Base-by-base conservation (phyloP, 2,888 invertebrate genomes). In the Tiphia femorata region DNA sequence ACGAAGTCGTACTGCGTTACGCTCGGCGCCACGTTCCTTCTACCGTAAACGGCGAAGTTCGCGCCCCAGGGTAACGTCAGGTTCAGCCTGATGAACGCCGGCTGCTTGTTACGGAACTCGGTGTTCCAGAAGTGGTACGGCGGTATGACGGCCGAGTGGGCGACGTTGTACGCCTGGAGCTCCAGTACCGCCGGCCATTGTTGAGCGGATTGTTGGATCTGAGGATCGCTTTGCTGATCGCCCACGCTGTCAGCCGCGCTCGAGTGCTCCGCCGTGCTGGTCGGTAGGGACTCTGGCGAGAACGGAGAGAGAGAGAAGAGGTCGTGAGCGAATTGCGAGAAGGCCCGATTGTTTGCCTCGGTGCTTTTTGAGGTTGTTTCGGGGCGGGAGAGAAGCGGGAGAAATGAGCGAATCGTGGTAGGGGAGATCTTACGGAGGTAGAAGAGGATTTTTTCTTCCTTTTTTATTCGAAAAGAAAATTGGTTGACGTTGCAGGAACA, bases 1-100 rank as follows among this genome's bases (percentile, higher is more conserved):
- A 95, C 95, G 84, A 98, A 97, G 84, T 98, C 98, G 84, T 97
- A 96, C 85, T 96, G 95, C 62, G 97, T 97, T 76, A 98, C 95
- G 80, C 97, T 95, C 10, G 98, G 98, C 27, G 95, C 94, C 49
- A 96, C 94, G 85, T 97, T 97, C 73, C 96, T 89, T 69, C 98
- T 88, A 23, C 97, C 97, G 84, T 98, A 97, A 61, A 98, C 92
- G 44, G 97, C 98, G 79, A 98, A 95, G 85, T 95, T 95, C 47
- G 94, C 94, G 73, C 94, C 94, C 93, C 95, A 94, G 38, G 95
- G 95, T 75, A 96, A 87, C 57, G 94, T 95, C 81, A 96, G 92
- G 85, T 96, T 96, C 85, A 95, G 89, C 75, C 92, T 89, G 79
- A 95, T 92, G 82, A 94, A 94, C 62, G 94, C 93, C 64, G 94